phyloP scores from a whole-genome alignment of 2,113 vertebrate genomes.

The Gallinago jamesoni region DNA sequence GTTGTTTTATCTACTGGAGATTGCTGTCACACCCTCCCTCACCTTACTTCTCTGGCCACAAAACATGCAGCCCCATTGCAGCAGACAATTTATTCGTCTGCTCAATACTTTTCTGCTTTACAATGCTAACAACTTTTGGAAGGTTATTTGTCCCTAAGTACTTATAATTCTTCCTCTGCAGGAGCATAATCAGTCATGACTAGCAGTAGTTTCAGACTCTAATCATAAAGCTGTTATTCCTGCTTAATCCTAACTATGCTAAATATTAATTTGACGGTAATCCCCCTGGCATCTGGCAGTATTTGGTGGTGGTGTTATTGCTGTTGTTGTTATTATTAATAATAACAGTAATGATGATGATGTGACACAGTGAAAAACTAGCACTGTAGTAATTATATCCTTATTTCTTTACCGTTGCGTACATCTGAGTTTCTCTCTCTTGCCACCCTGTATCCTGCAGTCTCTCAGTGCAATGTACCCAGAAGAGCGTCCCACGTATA shows the following conservation, averaged over 20 bases:
- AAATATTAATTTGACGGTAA: not conserved
- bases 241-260: constrained; percentile 14
- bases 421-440: not conserved
- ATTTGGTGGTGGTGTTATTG: not conserved
- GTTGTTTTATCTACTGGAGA: not conserved
- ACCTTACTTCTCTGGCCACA: not conserved
- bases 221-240: constrained; percentile 32
- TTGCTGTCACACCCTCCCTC: not conserved
- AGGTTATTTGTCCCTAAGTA: constrained; percentile 28
- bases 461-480: not conserved
- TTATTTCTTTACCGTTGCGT: not conserved
- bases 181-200: constrained; percentile 28
- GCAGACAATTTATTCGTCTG: not conserved
- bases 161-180: constrained; percentile 21
- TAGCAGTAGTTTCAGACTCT: not conserved
- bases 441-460: not conserved
- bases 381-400: not conserved
- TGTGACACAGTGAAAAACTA: not conserved
- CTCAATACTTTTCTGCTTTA: not conserved
- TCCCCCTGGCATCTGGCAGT: not conserved
- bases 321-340: not conserved
- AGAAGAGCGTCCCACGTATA: rapidly evolving
- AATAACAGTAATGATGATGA: no score
- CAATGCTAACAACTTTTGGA: not conserved
- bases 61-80: not conserved